Evolutionary conservation across 2,888 invertebrate genomes (phyloP), one percentile per base, ranked within the genome.

Genomic region (Sialis fuliginosa): DNA sequence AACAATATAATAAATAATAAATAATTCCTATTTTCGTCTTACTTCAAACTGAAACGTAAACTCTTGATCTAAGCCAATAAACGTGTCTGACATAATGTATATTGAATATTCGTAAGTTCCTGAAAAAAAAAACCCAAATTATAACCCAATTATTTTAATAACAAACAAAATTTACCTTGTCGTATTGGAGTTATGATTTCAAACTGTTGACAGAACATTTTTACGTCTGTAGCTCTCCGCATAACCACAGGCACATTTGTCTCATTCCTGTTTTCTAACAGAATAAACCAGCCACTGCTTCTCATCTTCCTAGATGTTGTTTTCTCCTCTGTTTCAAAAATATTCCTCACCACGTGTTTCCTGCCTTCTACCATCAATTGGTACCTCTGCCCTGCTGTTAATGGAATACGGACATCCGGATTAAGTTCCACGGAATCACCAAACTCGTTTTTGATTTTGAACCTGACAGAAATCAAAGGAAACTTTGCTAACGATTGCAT

Each of bases 231-330:
- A 0, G 70, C 63, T 0, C 82, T 69, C 44, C 95, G 68, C 62
- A 91, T 92, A 58, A 96, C 65, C 1, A 91, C 90, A 51, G 83
- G 64, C 34, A 96, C 69, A 56, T 92, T 87, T 30, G 74, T 72
- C 1, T 68, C 67, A 46, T 78, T 76, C 22, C 77, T 65, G 30
- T 78, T 75, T 2, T 93, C 95, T 6, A 97, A 67, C 0, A 91
- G 74, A 2, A 93, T 60, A 65, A 96, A 84, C 97, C 97, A 98
- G 48, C 92, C 89, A 62, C 96, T 96, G 59, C 88, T 89, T 67
- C 96, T 97, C 35, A 82, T 80, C 62, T 95, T 93, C 2, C 90
- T 81, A 69, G 91, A 97, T 51, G 80, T 77, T 51, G 37, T 47
- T 39, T 48, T 43, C n/a, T 45, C 42, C 33, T 48, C 46, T n/a